These are phyloP conservation scores for Hirudo medicinalis DNA, from an alignment of 1,140 invertebrate species.

Conservation along the genomic window DNA sequence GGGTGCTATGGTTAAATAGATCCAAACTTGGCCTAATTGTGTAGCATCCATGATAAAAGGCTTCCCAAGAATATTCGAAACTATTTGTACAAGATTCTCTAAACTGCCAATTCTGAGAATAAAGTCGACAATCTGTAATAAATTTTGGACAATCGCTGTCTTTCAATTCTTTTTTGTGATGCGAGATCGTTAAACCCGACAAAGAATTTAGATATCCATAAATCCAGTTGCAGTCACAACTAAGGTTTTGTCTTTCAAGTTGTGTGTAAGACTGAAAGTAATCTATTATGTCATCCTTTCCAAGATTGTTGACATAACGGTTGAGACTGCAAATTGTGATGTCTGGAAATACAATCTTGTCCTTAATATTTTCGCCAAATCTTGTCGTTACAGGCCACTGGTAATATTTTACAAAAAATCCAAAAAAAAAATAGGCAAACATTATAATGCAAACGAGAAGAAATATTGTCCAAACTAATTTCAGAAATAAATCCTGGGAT, in stretches of 20 bases:
- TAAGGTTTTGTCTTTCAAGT: neutral
- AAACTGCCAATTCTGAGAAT: neutral
- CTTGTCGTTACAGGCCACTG: neutral
- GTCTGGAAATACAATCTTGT: neutral
- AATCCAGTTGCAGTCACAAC: neutral
- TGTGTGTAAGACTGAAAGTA: neutral
- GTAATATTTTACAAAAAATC: neutral
- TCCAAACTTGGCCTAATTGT: neutral
- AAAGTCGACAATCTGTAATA: neutral
- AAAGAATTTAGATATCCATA: neutral
- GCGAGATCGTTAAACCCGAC: neutral
- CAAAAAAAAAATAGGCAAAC: neutral
- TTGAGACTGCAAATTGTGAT: neutral
- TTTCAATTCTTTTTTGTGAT: neutral
- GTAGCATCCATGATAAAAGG: neutral
- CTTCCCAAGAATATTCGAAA: neutral
- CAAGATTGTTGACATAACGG: neutral
- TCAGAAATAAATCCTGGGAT: neutral
- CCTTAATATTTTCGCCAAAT: neutral
- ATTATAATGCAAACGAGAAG: neutral
- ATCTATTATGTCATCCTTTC: neutral
- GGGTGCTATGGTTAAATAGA: neutral
- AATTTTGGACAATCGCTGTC: conserved; percentile 1
- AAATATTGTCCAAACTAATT: neutral
- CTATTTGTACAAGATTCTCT: neutral